Evolutionary conservation across 2,888 invertebrate genomes (phyloP).

Genomic region (Polyommatus iphigenia): DNA sequence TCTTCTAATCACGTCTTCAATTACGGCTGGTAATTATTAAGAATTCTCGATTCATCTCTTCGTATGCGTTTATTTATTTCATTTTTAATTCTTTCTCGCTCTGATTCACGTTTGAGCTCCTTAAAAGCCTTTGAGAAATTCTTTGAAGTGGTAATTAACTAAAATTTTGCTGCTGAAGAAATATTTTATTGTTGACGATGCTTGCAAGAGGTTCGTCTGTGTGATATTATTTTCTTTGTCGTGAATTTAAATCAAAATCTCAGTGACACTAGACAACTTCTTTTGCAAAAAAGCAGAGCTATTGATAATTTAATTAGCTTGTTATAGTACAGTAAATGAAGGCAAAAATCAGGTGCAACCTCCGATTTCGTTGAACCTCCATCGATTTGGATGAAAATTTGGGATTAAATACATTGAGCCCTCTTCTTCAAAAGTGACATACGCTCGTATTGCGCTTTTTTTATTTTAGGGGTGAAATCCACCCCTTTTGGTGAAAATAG

Average conservation of each 20-base stretch:
- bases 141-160: background rate
- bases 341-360: too few species aligned
- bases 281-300: background rate
- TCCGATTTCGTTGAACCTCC: too few species aligned
- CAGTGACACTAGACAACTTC: background rate
- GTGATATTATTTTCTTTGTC: background rate
- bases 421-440: too few species aligned
- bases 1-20: background rate
- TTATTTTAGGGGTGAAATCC: too few species aligned
- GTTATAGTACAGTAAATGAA: too few species aligned
- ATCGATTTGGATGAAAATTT: too few species aligned
- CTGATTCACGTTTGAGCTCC: background rate
- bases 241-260: background rate
- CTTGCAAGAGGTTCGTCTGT: background rate
- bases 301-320: background rate
- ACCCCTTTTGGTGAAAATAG: too few species aligned
- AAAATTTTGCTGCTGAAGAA: background rate
- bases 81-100: background rate
- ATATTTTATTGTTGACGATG: slow-evolving; percentile 1
- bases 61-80: background rate
- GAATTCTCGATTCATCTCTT: background rate
- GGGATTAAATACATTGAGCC: too few species aligned
- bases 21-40: background rate
- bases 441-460: too few species aligned
- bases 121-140: background rate